phyloP scores from a whole-genome alignment of 2,797 vertebrate species.

The Mus caroli region DNA sequence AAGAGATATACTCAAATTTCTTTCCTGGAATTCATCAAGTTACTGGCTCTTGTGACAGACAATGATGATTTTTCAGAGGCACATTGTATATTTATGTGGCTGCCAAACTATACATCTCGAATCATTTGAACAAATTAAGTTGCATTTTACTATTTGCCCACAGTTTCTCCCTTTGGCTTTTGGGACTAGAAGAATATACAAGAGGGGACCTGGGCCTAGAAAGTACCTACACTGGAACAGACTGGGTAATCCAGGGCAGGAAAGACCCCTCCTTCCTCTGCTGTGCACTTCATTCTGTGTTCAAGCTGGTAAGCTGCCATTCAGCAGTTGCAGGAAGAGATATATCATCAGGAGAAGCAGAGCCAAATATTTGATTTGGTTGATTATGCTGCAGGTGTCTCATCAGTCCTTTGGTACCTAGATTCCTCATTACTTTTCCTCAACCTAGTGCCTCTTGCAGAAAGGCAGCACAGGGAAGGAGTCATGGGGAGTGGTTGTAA shows the following conservation, averaged over 20 bases:
- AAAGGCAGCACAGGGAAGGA: constrained; percentile 71
- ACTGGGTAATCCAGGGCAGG: not conserved
- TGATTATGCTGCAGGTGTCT: constrained; percentile 90
- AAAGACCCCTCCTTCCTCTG: constrained; percentile 8
- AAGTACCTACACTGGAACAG: not conserved
- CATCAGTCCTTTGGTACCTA: constrained; percentile 83
- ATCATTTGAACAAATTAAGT: constrained; percentile 62
- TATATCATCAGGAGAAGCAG: constrained; percentile 84
- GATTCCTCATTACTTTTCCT: constrained; percentile 88
- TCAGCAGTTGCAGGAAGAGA: constrained; percentile 84
- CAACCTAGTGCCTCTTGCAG: constrained; percentile 74
- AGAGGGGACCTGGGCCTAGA: not conserved
- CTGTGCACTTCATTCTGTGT: constrained; percentile 79
- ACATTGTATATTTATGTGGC: constrained; percentile 7
- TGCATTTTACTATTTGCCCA: constrained; percentile 3
- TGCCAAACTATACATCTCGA: constrained; percentile 30
- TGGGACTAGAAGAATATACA: not conserved
- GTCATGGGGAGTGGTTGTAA: constrained; percentile 74
- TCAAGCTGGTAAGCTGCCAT: constrained; percentile 78
- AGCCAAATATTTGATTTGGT: constrained; percentile 90
- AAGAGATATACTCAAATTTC: not conserved
- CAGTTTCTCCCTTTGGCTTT: not conserved
- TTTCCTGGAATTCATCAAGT: constrained; percentile 56
- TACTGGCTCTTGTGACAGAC: constrained; percentile 22
- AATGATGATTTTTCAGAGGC: constrained; percentile 59